phyloP scores from a whole-genome alignment of 2,888 invertebrate genomes.

The Troilus luridus region DNA sequence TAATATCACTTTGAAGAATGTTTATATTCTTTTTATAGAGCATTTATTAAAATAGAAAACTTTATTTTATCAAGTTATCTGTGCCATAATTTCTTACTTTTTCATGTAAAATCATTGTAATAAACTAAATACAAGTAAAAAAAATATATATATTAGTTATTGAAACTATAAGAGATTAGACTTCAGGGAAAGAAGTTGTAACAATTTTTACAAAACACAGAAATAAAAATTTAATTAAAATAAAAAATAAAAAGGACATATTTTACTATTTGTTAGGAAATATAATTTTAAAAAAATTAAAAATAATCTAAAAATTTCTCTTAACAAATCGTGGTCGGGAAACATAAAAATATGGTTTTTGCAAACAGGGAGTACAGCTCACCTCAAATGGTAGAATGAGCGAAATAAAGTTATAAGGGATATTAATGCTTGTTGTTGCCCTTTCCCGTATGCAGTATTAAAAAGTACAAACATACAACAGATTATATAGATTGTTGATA shows the following conservation, averaged over 20 bases:
- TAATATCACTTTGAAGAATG: too few species aligned
- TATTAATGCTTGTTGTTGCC: too few species aligned
- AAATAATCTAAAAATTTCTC: not conserved
- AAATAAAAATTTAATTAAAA: not conserved
- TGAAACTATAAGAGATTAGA: not conserved
- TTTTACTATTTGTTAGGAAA: not conserved
- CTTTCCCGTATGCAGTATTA: too few species aligned
- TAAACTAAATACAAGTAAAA: not conserved
- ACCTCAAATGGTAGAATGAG: too few species aligned
- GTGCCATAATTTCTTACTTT: not conserved
- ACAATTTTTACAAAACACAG: not conserved
- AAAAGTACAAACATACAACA: too few species aligned
- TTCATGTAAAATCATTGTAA: too few species aligned
- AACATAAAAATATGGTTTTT: too few species aligned
- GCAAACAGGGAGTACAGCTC: too few species aligned
- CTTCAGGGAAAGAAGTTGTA: not conserved
- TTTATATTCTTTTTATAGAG: not conserved
- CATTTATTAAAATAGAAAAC: not conserved
- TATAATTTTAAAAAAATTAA: too few species aligned
- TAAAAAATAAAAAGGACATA: not conserved
- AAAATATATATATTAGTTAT: not conserved
- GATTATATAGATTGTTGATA: too few species aligned
- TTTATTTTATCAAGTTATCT: not conserved
- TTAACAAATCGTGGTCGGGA: not conserved
- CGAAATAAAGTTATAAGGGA: too few species aligned